Conservation (phyloP, 2,113 vertebrate species). For the Nestor notabilis region DNA sequence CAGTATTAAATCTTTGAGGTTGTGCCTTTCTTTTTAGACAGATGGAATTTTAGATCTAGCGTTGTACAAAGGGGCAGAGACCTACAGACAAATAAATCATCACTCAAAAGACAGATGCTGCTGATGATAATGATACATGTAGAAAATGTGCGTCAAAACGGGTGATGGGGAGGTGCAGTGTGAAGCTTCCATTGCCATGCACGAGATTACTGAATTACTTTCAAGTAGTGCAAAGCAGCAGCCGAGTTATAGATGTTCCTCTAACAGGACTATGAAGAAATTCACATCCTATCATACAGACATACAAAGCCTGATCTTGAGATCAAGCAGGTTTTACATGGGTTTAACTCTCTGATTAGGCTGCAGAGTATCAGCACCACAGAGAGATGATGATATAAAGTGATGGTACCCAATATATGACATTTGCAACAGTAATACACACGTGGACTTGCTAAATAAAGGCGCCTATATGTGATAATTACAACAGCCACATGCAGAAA, state of each 20-base stretch:
- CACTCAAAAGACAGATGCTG: constrained; percentile 26
- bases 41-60: neutral
- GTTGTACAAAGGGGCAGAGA: constrained; percentile 5
- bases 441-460: neutral
- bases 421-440: neutral
- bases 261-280: neutral
- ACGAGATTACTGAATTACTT: neutral
- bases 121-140: neutral
- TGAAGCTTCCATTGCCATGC: neutral
- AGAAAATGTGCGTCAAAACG: neutral
- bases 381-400: neutral
- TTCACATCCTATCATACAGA: neutral
- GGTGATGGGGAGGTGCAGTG: neutral
- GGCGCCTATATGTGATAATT: neutral
- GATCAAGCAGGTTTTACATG: neutral
- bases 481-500: neutral
- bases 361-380: neutral
- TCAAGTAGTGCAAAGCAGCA: neutral
- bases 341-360: neutral
- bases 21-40: neutral
- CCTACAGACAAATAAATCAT: constrained; percentile 1
- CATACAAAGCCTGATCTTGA: neutral
- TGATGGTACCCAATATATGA: neutral
- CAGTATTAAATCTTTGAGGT: neutral
- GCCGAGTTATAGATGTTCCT: neutral